Base-by-base conservation (phyloP, 2,888 invertebrate species). In the Timema podura region DNA sequence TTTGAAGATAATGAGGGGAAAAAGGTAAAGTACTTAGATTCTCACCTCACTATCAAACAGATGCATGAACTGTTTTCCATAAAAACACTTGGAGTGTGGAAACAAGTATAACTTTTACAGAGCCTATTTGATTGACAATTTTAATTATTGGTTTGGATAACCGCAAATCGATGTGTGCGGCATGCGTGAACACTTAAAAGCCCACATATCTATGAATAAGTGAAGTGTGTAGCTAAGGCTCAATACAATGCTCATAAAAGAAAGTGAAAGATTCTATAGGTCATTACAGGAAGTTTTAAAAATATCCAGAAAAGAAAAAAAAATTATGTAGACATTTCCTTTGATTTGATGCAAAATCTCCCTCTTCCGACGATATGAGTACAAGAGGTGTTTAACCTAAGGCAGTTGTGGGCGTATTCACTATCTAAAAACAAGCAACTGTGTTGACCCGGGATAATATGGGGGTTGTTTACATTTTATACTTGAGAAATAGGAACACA, bases 301-400 rank as follows among this genome's bases (percentile, higher is more conserved):
- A 57, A 57, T 5, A 57, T 13, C 8, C 7, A 57, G n/a, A 57
- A n/a, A n/a, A 30, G n/a, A n/a, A 57, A 11, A 57, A 8, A 16
- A n/a, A 57, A 16, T 13, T 57, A n/a, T 57, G 30, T 5, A 16
- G 57, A 1, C 54, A 5, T 3, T 15, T n/a, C 13, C 54, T 54
- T 57, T 57, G 57, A 57, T n/a, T 57, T 11, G 16, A 57, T 57
- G 57, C 57, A 57, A n/a, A 57, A 57, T 57, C 15, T 57, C 5
- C n/a, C 5, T 13, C 57, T 57, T 15, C 57, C 54, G n/a, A 57
- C 15, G 16, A 57, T 57, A 15, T 13, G 16, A 57, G 57, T 57
- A 30, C 57, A 57, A 57, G 15, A n/a, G 5, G 9, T 57, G 15
- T 57, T 57, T 9, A 16, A 57, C 30, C 15, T 13, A 30, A 5